phyloP scores from a whole-genome alignment of 2,113 vertebrate genomes.

The Pachypanchax playfairii region DNA sequence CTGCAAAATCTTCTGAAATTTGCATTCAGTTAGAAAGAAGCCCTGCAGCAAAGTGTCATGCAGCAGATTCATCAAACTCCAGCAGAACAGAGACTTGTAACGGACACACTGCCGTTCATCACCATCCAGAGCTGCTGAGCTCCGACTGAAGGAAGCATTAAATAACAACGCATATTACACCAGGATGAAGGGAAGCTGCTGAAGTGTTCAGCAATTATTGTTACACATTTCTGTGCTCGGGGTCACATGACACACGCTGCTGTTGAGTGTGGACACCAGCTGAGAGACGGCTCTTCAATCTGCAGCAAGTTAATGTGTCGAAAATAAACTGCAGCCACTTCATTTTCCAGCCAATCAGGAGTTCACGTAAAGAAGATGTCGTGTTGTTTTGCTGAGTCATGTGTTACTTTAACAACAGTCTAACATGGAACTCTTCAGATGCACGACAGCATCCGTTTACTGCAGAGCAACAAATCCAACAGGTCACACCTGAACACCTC shows the following conservation, averaged over 20 bases:
- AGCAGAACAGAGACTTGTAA: slow-evolving; percentile 8
- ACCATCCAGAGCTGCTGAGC: neutral
- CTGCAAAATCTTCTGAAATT: slow-evolving; percentile 34
- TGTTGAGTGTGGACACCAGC: neutral
- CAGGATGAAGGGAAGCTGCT: slow-evolving; percentile 7
- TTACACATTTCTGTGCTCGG: neutral
- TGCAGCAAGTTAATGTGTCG: neutral
- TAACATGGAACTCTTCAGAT: too few species aligned
- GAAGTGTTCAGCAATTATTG: slow-evolving; percentile 20
- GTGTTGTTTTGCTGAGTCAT: too few species aligned
- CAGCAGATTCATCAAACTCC: slow-evolving; percentile 40
- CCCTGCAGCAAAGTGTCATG: slow-evolving; percentile 40
- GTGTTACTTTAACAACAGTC: too few species aligned
- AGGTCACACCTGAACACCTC: too few species aligned
- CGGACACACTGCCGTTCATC: slow-evolving; percentile 5
- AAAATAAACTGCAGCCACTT: too few species aligned
- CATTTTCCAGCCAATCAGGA: too few species aligned
- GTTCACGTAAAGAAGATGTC: too few species aligned
- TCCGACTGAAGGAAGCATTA: slow-evolving; percentile 8
- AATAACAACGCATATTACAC: slow-evolving; percentile 27
- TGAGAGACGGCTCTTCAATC: neutral
- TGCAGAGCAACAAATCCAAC: too few species aligned
- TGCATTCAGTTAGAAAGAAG: slow-evolving; percentile 23
- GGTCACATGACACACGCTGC: slow-evolving; percentile 5
- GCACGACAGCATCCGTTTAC: too few species aligned